phyloP scores from a whole-genome alignment of 2,888 invertebrate species.

The Tyria jacobaeae region DNA sequence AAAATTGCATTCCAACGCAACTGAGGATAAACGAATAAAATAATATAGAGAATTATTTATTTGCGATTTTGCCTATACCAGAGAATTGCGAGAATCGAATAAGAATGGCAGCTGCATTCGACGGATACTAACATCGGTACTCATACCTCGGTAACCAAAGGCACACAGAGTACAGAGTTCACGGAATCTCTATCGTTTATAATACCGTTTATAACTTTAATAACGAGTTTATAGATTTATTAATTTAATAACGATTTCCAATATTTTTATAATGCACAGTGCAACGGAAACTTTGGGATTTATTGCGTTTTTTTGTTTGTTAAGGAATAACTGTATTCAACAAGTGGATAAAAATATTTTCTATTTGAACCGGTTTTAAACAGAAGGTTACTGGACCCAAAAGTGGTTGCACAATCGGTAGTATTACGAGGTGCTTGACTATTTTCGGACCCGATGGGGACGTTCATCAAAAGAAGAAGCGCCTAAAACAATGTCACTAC shows the following conservation, averaged over 20 bases:
- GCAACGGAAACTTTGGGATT: conserved; percentile 1
- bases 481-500: too few relatives aligned
- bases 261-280: conserved; percentile 11
- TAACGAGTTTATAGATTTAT: conserved; percentile 7
- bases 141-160: too few relatives aligned
- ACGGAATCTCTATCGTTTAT: neutral
- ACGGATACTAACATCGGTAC: neutral
- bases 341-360: neutral
- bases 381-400: neutral
- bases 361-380: neutral
- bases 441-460: too few relatives aligned
- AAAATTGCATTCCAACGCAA: conserved; percentile 46
- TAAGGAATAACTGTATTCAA: neutral
- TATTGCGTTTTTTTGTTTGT: conserved; percentile 12
- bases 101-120: neutral
- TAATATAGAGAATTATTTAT: conserved; percentile 20
- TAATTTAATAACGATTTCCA: conserved; percentile 6
- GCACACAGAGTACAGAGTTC: neutral
- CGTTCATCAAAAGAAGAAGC: too few relatives aligned
- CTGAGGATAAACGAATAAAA: conserved; percentile 41
- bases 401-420: neutral
- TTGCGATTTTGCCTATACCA: neutral
- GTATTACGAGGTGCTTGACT: neutral
- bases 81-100: neutral
- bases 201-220: conserved; percentile 10